These are phyloP conservation scores for Microcebus lehilahytsara DNA, from an alignment of 2,113 vertebrate species.

Conservation along the genomic window DNA sequence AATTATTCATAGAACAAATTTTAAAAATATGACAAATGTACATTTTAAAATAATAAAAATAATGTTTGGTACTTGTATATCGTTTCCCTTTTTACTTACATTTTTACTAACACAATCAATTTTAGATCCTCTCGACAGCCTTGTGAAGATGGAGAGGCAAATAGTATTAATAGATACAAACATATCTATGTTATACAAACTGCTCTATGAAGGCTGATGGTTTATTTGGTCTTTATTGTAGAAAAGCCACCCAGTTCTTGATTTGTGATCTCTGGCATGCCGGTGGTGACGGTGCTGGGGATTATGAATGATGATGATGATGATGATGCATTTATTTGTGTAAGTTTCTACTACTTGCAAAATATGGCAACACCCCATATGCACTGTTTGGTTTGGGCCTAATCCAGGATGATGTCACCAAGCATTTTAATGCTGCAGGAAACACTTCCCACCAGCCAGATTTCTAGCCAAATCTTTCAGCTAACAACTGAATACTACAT, in stretches of 20 bases:
- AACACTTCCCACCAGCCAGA: constrained; percentile 7
- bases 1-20: neutral
- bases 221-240: neutral
- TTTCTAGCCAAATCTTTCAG: constrained; percentile 11
- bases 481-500: neutral
- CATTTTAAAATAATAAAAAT: constrained; percentile 15
- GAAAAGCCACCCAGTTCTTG: neutral
- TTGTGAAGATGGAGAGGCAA: neutral
- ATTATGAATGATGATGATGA: neutral
- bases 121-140: neutral
- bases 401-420: neutral
- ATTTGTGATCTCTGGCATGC: neutral
- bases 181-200: neutral
- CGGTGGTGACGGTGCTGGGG: too few species aligned
- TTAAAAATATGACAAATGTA: neutral
- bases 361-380: neutral
- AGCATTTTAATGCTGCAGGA: neutral
- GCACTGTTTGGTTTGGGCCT: neutral
- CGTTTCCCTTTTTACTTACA: neutral
- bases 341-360: neutral
- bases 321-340: neutral
- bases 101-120: neutral
- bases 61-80: neutral
- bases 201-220: neutral
- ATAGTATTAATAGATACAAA: neutral